These are phyloP conservation scores for Urocolius indicus DNA, from an alignment of 2,113 vertebrate species.

Conservation along the genomic window DNA sequence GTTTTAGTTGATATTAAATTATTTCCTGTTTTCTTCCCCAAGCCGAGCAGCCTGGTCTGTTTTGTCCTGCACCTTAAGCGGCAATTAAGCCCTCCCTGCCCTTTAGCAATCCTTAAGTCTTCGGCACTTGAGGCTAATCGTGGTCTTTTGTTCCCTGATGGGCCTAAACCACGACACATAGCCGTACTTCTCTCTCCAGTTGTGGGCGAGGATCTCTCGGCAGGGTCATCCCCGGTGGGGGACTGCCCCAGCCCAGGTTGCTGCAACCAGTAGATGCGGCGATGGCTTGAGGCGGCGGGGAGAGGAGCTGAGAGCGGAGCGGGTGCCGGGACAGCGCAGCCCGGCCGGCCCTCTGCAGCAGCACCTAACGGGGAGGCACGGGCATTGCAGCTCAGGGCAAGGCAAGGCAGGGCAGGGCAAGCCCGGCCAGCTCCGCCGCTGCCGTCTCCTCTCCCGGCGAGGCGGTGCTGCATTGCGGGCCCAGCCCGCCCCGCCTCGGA, in stretches of 20 bases:
- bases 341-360: not conserved
- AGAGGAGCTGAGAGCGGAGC: too few relatives aligned
- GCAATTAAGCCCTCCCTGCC: too few relatives aligned
- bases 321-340: too few relatives aligned
- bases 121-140: too few relatives aligned
- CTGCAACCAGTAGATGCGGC: not conserved
- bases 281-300: not conserved
- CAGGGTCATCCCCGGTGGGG: not conserved
- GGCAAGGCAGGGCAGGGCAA: too few relatives aligned
- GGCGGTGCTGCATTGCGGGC: constrained; percentile 52
- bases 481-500: not conserved
- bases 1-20: too few relatives aligned
- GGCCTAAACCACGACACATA: too few relatives aligned
- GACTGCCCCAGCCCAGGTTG: not conserved
- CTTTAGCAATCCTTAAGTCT: too few relatives aligned
- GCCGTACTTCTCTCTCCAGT: not conserved
- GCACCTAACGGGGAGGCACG: not conserved
- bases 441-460: not conserved
- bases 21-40: too few relatives aligned
- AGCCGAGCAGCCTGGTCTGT: too few relatives aligned
- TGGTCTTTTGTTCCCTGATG: too few relatives aligned
- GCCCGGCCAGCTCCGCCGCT: not conserved
- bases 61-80: too few relatives aligned
- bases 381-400: not conserved
- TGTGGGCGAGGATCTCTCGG: not conserved